A percentile compares a stretch with the other conserved stretches of the same genome.
These are phyloP conservation scores for Cephus nigrinus DNA, from an alignment of 2,888 invertebrate species.

Conservation along the genomic window DNA sequence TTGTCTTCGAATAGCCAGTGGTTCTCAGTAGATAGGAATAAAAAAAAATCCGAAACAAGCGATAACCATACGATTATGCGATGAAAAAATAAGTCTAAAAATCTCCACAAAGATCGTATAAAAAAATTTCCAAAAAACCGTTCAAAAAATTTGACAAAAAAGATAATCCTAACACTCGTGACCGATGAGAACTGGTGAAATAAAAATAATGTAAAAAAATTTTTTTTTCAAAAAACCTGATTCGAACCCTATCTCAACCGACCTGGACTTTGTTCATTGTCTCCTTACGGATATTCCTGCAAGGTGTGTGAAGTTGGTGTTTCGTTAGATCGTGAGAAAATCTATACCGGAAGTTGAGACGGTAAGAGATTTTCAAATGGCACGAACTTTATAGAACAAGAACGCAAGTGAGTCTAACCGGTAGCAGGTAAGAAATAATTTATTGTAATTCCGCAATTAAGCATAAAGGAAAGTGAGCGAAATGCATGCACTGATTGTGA, in stretches of 20 bases:
- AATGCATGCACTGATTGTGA: constrained; percentile 46
- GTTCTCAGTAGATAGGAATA: constrained; percentile 1
- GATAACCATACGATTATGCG: background rate
- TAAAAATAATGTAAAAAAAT: no score
- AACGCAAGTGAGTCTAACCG: background rate
- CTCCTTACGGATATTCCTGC: background rate
- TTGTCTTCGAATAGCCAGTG: constrained; percentile 28
- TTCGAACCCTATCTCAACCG: no score
- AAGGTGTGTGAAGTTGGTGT: background rate
- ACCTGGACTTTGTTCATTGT: background rate
- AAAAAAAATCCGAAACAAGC: background rate
- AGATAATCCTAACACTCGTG: background rate
- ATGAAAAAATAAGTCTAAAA: background rate
- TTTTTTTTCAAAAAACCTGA: no score
- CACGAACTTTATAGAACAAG: background rate
- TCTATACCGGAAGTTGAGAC: background rate
- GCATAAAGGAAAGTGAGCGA: constrained; percentile 49
- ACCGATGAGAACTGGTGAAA: background rate
- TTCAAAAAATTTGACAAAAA: no score
- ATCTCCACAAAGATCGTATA: background rate
- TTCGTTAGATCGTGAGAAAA: background rate
- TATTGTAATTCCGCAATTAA: constrained; percentile 44
- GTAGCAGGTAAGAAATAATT: constrained; percentile 21
- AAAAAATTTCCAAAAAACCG: no score
- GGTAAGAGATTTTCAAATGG: background rate